These are phyloP conservation scores for Halictus ligatus DNA, from an alignment of 2,888 invertebrate species.

Conservation along the genomic window DNA sequence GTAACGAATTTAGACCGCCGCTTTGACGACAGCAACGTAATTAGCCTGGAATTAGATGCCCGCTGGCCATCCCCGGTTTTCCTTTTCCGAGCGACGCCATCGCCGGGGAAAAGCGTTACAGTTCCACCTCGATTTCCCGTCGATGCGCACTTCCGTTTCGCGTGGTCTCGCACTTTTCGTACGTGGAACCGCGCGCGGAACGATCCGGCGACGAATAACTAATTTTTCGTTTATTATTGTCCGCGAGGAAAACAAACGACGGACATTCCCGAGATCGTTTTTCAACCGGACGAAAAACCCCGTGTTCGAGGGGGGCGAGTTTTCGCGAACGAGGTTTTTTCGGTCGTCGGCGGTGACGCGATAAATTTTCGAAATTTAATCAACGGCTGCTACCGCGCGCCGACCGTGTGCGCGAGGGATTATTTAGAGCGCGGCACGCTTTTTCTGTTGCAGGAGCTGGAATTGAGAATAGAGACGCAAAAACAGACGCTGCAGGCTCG, in stretches of 20 bases:
- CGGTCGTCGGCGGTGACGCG: background rate
- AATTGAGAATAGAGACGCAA: conserved; percentile 98
- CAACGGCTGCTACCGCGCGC: conserved; percentile 1
- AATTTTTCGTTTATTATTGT: background rate
- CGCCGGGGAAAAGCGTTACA: conserved; percentile 18
- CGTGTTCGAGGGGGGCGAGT: background rate
- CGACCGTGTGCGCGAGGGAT: background rate
- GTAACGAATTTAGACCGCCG: conserved; percentile 77
- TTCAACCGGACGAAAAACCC: background rate
- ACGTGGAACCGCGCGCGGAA: too few relatives aligned
- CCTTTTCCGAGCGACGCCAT: conserved; percentile 29
- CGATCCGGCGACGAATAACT: background rate
- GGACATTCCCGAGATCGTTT: background rate
- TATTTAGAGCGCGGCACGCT: conserved; percentile 17
- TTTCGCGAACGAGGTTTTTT: background rate
- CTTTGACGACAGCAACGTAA: conserved; percentile 77
- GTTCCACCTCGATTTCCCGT: background rate
- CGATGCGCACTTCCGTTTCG: background rate
- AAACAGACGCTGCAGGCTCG: conserved; percentile 98
- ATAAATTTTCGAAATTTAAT: conserved; percentile 16
- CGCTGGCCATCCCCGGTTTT: conserved; percentile 43
- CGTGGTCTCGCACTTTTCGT: background rate
- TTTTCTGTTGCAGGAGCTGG: conserved; percentile 90
- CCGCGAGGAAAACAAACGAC: background rate
- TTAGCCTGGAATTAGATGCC: conserved; percentile 76